A percentile compares a stretch with the other conserved stretches of the same genome.
Conservation (phyloP, 1,140 invertebrate genomes). For the Grapholita molesta region DNA sequence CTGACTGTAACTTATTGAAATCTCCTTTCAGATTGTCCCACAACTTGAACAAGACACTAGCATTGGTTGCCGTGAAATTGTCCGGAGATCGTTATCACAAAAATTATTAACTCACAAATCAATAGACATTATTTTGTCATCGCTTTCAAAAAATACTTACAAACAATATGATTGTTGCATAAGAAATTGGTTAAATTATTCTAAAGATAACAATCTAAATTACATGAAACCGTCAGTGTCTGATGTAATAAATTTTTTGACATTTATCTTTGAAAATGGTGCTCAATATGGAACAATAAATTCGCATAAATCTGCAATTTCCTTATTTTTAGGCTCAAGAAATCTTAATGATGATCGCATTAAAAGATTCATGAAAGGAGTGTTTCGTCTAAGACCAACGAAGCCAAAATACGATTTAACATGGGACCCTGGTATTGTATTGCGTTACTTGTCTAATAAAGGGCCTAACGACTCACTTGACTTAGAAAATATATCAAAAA, state of each 20-base stretch:
- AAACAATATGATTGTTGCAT: conserved; percentile 18
- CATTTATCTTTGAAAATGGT: conserved; percentile 10
- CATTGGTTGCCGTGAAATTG: conserved; percentile 11
- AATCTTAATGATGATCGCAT: conserved; percentile 25
- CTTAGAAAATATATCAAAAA: conserved; percentile 23
- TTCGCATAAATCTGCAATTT: conserved; percentile 28
- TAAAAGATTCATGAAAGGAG: conserved; percentile 34
- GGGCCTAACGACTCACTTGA: conserved; percentile 6
- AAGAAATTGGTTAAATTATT: conserved; percentile 10
- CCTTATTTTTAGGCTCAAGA: conserved; percentile 18
- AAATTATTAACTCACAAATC: not conserved
- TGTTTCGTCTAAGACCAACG: conserved; percentile 27
- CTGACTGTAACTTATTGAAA: not conserved
- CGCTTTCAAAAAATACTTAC: conserved; percentile 8
- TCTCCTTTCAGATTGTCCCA: conserved; percentile 15
- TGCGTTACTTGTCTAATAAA: conserved; percentile 21
- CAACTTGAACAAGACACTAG: conserved; percentile 8
- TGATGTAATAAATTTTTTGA: conserved; percentile 1
- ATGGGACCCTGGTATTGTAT: conserved; percentile 34
- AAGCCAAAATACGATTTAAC: conserved; percentile 32
- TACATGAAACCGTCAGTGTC: not conserved
- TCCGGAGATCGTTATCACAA: not conserved
- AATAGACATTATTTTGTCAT: conserved; percentile 8
- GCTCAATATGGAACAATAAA: conserved; percentile 34
- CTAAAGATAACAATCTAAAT: not conserved